Evolutionary conservation across 2,113 vertebrate genomes (phyloP).

Genomic region (Chelonoidis abingdonii): DNA sequence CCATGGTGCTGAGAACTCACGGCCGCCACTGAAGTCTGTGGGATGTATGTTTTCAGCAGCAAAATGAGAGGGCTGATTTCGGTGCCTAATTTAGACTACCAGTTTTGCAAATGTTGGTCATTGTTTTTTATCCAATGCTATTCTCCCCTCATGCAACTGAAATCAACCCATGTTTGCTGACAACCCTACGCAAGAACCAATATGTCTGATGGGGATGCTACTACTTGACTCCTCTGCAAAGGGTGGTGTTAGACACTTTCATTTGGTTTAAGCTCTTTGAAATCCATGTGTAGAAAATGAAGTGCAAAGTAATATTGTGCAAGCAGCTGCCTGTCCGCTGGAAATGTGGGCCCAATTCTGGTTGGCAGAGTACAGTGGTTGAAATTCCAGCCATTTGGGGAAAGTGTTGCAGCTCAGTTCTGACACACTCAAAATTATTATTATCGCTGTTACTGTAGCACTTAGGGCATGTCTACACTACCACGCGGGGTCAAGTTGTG

Average conservation of each 20-base stretch:
- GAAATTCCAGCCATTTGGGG: neutral
- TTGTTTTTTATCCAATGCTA: fast-evolving
- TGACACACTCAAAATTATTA: neutral
- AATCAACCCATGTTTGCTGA: neutral
- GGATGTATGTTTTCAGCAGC: neutral
- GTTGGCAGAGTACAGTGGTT: neutral
- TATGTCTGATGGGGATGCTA: neutral
- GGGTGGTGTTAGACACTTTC: neutral
- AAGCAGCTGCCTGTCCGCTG: neutral
- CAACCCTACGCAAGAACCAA: neutral
- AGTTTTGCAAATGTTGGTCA: neutral
- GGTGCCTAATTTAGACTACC: neutral
- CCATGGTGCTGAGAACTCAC: neutral
- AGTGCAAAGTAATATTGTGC: neutral
- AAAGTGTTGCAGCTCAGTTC: neutral
- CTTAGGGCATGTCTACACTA: too few species aligned
- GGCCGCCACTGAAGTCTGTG: neutral
- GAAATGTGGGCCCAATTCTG: neutral
- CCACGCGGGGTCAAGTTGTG: too few species aligned
- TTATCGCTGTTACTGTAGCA: neutral
- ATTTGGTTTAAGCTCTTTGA: neutral
- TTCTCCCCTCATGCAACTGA: neutral
- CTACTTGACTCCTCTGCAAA: neutral
- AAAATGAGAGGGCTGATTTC: neutral
- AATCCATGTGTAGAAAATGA: neutral